phyloP scores from a whole-genome alignment of 2,888 invertebrate species.

The Drosophila affinis region DNA sequence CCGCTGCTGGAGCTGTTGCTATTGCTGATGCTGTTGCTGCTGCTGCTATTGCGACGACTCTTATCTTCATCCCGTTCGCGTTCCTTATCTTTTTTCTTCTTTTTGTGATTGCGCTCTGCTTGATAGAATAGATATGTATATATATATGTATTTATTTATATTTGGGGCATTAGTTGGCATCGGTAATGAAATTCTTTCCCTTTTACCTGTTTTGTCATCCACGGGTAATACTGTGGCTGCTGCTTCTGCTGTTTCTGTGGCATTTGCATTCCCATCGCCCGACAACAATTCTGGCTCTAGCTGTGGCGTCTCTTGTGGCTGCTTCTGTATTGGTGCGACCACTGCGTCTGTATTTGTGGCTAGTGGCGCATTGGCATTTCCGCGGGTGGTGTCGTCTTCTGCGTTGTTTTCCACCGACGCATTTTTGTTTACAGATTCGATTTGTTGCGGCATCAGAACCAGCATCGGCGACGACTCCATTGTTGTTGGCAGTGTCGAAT shows the following conservation, averaged over 20 bases:
- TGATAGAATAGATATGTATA: background rate
- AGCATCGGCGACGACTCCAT: constrained; percentile 15
- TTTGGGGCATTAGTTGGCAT: constrained; percentile 35
- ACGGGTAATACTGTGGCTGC: constrained; percentile 14
- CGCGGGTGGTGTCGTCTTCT: constrained; percentile 35
- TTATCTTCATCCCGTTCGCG: constrained; percentile 73
- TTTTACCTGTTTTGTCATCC: constrained; percentile 51
- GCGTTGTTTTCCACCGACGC: constrained; percentile 48
- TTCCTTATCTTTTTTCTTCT: constrained; percentile 83
- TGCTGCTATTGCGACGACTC: constrained; percentile 38
- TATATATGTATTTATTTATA: background rate
- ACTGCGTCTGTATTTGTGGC: constrained; percentile 18
- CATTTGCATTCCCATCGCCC: constrained; percentile 60
- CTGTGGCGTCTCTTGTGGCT: constrained; percentile 23
- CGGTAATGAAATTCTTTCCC: constrained; percentile 43
- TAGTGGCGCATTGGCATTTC: constrained; percentile 35
- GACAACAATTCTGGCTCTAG: constrained; percentile 26
- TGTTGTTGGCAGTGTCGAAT: constrained; percentile 47
- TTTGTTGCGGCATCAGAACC: constrained; percentile 11
- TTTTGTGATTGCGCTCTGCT: constrained; percentile 81
- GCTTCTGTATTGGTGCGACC: constrained; percentile 22
- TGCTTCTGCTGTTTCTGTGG: constrained; percentile 33
- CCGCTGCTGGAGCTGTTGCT: constrained; percentile 33
- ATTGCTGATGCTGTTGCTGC: constrained; percentile 5
- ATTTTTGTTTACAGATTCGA: constrained; percentile 47